Conservation (phyloP, 2,888 invertebrate species). For the Balanococcus diminutus region DNA sequence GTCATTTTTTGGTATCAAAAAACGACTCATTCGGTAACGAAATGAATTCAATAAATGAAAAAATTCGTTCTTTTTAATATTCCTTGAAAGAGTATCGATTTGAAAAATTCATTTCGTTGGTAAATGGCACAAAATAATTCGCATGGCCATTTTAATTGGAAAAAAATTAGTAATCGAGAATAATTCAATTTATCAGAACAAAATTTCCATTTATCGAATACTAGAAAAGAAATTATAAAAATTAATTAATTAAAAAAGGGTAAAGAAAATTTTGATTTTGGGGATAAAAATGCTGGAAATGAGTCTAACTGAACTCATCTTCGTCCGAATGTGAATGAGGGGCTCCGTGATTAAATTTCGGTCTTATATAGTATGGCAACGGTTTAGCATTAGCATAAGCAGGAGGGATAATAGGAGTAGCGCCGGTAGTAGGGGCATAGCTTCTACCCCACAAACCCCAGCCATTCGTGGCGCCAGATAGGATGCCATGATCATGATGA, state of each 20-base stretch:
- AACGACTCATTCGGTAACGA: neutral
- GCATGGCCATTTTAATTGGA: neutral
- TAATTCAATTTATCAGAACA: neutral
- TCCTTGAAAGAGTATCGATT: neutral
- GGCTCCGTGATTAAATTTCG: constrained; percentile 12
- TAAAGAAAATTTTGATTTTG: constrained; percentile 39
- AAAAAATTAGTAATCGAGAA: neutral
- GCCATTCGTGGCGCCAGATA: constrained; percentile 57
- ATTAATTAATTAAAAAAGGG: constrained; percentile 4
- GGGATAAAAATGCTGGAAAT: neutral
- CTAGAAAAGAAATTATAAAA: neutral
- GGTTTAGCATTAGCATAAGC: constrained; percentile 40
- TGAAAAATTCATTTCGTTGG: neutral
- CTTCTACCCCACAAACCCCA: constrained; percentile 57
- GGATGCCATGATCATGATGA: constrained; percentile 57
- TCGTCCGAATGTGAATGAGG: neutral
- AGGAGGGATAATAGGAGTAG: constrained; percentile 11
- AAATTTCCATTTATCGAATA: constrained; percentile 29
- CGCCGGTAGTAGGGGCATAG: constrained; percentile 41
- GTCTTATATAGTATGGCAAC: constrained; percentile 49
- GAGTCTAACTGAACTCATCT: constrained; percentile 32
- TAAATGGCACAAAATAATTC: constrained; percentile 3
- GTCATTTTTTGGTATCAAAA: neutral
- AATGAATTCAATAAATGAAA: constrained; percentile 32
- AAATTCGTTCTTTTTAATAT: neutral